Base-by-base conservation (phyloP, 2,888 invertebrate genomes). In the Cabera pusaria region DNA sequence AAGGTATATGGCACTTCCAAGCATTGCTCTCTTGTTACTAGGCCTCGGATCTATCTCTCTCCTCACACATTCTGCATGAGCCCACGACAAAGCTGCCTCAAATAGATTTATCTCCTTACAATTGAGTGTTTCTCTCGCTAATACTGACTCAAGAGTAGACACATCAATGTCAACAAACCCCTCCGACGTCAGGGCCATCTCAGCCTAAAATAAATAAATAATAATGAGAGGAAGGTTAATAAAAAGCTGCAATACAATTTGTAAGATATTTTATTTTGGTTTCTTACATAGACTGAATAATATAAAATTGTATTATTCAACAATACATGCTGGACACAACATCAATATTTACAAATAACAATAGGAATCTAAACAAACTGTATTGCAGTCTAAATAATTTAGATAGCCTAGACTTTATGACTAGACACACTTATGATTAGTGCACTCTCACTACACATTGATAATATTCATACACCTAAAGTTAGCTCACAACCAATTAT, bases 161-260 rank as follows among this genome's bases (percentile, higher is more conserved):
- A 95, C 93, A 83, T 98, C 98, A 69, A 98, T 97, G 76, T 98
- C 98, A 52, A 96, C 95, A 89, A 98, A 98, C 56, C 98, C 98
- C 69, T 98, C 98, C 0, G 98, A 97, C 56, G 94, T 94, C 59
- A 98, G 92, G 39, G 98, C 98, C 94, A 98, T 96, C 90, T 98
- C 97, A 70, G 98, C 98, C 95, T 96, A 83, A 47, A 86, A 89
- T 64, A 47, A 74, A 63, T 50, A 37, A 39, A 26, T 37, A 45
- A 57, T 58, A 66, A 46, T 54, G 56, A 56, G 66, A 54, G 43
- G 38, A 71, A 71, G 72, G 60, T 44, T 63, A 89, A 76, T 79
- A 66, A 90, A 90, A 90, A n/a, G n/a, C 90, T 90, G 90, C 90
- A 90, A 90, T 90, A 89, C 90, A 87, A 80, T 81, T 85, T 84